Base-by-base conservation (phyloP, 2,888 invertebrate species). In the Melinopterus prodromus region DNA sequence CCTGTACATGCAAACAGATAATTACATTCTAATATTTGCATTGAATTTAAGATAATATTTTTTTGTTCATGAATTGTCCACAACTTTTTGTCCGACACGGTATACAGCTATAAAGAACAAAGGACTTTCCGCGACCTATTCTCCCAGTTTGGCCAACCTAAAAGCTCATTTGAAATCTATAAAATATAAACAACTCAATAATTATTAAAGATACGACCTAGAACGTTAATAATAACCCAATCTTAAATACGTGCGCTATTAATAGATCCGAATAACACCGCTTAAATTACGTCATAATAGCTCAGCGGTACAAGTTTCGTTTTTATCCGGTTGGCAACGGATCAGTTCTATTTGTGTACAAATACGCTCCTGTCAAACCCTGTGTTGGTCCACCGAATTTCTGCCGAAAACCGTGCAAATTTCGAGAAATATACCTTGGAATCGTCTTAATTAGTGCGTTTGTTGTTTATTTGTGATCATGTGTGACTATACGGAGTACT, bases 401-500 rank as follows among this genome's bases (percentile, higher is more conserved):
- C n/a, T 26, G n/a, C 26, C 37, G 74, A 74, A 74, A 74, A 74
- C n/a, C n/a, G 35, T 35, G 74, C 9, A 26, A 7, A 74, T 36
- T 12, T n/a, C n/a, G 9, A 0, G 4, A 74, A 37, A 26, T 74
- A 36, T 35, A 7, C 74, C 74, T 26, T 35, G 36, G 35, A 71
- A 26, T 71, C 71, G 16, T 71, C 16, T 16, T 6, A 74, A 74
- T 26, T n/a, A 36, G 74, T 74, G 74, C 15, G 36, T n/a, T 74
- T 74, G 37, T 36, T 26, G 26, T 26, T 77, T 70, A 77, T 79
- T 80, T 81, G 83, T 83, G 80, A 86, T 85, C 85, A 88, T 87
- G 86, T 82, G 87, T 85, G 83, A 83, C 84, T 84, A 86, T 80
- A 86, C 83, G 81, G 84, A 83, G 81, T 84, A 82, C 85, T 87